phyloP scores from a whole-genome alignment of 1,140 invertebrate genomes.

The Tetragnatha versicolor region DNA sequence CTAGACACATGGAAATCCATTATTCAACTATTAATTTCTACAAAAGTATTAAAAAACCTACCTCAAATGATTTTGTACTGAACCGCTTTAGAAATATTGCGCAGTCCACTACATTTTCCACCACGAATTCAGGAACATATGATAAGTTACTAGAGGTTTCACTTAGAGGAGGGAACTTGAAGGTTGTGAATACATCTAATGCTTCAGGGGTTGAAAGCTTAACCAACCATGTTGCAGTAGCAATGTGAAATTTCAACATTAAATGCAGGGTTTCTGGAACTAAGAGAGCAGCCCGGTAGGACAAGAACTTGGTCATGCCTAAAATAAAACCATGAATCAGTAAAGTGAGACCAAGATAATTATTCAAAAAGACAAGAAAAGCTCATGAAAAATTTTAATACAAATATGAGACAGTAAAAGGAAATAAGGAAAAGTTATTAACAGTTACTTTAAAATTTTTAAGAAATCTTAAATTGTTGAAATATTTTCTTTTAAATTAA shows the following conservation, averaged over 20 bases:
- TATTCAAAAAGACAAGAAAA: too few species aligned
- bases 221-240: constrained; percentile 83
- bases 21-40: too few species aligned
- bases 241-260: constrained; percentile 78
- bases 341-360: too few species aligned
- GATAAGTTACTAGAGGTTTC: constrained; percentile 48
- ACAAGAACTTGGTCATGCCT: constrained; percentile 69
- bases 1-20: too few species aligned
- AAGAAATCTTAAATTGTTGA: too few species aligned
- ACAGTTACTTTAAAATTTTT: too few species aligned
- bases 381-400: too few species aligned
- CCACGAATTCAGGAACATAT: constrained; percentile 59
- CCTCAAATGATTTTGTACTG: constrained; percentile 56
- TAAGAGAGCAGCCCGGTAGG: constrained; percentile 73
- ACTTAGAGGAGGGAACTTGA: constrained; percentile 9
- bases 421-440: too few species aligned
- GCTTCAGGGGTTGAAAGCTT: constrained; percentile 72
- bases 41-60: constrained; percentile 15
- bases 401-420: too few species aligned
- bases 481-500: too few species aligned
- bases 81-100: constrained; percentile 57
- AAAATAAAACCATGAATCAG: neutral
- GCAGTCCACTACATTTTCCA: constrained; percentile 59
- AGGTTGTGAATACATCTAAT: constrained; percentile 40
- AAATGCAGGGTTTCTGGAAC: constrained; percentile 74